Base-by-base conservation (phyloP, 2,888 invertebrate species). In the Pediacus dermestoides region DNA sequence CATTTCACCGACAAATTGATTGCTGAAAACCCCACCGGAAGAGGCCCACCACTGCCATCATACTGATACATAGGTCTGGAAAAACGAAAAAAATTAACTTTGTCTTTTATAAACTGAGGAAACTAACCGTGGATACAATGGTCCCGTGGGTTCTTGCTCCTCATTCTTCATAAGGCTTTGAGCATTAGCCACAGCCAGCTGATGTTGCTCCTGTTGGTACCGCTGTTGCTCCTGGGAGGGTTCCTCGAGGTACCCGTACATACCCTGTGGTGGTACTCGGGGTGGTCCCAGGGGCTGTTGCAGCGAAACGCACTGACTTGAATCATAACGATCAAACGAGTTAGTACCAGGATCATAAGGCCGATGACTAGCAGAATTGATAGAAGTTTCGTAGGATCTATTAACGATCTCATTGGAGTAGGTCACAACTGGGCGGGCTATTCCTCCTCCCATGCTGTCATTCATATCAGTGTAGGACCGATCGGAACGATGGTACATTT, bases 1-100 rank as follows among this genome's bases (percentile, higher is more conserved):
- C 88, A 88, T 74, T 89, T 90, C 60, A 89, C 89, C 53, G 85
- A 87, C 55, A 86, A 74, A 76, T 85, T 88, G 67, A 87, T 88
- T 52, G 85, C 86, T 28, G 85, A 84, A 73, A 85, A 82, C 49
- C 84, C 85, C 25, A 84, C 81, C 42, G 82, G 85, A 52, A 84
- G 74, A 37, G 80, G 80, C 37, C 82, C 81, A 55, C 78, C 77
- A 55, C 78, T 75, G 30, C 82, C 78, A 64, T 86, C 86, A 71
- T 86, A 86, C 70, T 86, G 86, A 72, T 87, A 87, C 81, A 87
- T 84, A 52, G 86, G 86, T 68, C 86, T 82, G 71, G 51, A 56
- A 58, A 12, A 28, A 28, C 4, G 4, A 2, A 4, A 3, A 13
- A 13, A 7, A 28, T 13, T 6, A n/a, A 23, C 23, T 7, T 3